These are phyloP conservation scores for Oscheius sp. DNA, from an alignment of 2,888 invertebrate species.

Conservation along the genomic window DNA sequence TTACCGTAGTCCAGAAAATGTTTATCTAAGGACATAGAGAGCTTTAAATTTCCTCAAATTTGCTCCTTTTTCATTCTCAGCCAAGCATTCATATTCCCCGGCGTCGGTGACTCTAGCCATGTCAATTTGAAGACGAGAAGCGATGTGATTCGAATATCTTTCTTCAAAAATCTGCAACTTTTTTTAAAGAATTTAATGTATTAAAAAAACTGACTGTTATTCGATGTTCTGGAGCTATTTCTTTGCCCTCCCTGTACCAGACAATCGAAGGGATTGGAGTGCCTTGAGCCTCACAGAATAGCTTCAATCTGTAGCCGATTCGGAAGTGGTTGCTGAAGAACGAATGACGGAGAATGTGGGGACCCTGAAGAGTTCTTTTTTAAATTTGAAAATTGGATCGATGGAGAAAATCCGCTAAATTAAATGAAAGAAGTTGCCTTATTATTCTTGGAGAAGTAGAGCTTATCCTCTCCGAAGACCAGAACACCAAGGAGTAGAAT, in stretches of 20 bases:
- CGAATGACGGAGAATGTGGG: conserved; percentile 45
- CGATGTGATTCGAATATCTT: background rate
- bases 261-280: conserved; percentile 87
- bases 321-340: conserved; percentile 53
- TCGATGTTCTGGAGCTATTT: conserved; percentile 77
- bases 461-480: conserved; percentile 13
- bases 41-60: conserved; percentile 6
- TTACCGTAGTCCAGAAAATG: background rate
- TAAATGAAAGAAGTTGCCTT: background rate
- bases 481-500: background rate
- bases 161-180: conserved; percentile 19
- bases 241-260: conserved; percentile 92
- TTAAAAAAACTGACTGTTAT: conserved; percentile 35
- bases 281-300: conserved; percentile 88
- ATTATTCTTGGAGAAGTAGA: conserved; percentile 20
- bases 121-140: conserved; percentile 42
- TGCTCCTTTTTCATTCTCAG: conserved; percentile 38
- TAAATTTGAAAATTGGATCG: no score
- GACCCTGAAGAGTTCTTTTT: conserved; percentile 39
- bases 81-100: conserved; percentile 48
- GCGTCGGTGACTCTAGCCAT: conserved; percentile 44
- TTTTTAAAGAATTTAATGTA: background rate
- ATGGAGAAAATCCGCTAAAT: background rate
- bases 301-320: conserved; percentile 89
- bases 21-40: background rate